A percentile compares a stretch with the other conserved stretches of the same genome.
Conservation (phyloP, 2,888 invertebrate genomes). For the Falcaria lacertinaria region DNA sequence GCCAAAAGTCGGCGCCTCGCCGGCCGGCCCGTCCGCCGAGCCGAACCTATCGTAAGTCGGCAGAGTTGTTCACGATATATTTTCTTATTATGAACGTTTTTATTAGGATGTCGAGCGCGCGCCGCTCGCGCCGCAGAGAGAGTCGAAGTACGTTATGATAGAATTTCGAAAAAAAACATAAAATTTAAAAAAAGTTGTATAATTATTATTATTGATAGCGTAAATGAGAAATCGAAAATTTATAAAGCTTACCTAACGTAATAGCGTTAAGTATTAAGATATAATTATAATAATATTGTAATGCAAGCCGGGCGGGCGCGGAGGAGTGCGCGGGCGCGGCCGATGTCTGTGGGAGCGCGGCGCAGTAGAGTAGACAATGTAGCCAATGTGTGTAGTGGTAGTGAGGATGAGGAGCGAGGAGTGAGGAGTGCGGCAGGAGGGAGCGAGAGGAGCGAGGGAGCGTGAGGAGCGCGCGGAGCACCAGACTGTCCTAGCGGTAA, state of each 20-base stretch:
- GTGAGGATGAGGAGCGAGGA: background rate
- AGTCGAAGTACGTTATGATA: conserved; percentile 77
- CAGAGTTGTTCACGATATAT: conserved; percentile 81
- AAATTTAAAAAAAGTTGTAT: conserved; percentile 80
- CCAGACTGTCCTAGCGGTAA: conserved; percentile 8
- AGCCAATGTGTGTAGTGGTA: conserved; percentile 17
- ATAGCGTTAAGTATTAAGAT: conserved; percentile 79
- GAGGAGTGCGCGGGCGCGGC: conserved; percentile 55
- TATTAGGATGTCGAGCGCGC: conserved; percentile 79
- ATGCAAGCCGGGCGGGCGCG: conserved; percentile 65
- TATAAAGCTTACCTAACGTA: conserved; percentile 79
- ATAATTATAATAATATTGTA: conserved; percentile 66
- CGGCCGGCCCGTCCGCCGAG: conserved; percentile 80
- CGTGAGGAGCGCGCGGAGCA: conserved; percentile 7
- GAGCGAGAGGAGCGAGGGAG: conserved; percentile 4
- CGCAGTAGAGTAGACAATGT: conserved; percentile 9
- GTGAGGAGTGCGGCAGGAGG: conserved; percentile 8
- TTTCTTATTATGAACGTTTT: conserved; percentile 83
- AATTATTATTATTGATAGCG: conserved; percentile 78
- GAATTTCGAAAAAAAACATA: conserved; percentile 78
- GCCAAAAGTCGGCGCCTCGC: conserved; percentile 79
- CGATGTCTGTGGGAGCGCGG: conserved; percentile 37
- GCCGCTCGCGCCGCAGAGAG: conserved; percentile 72
- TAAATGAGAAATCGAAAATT: conserved; percentile 77
- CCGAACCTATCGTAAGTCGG: conserved; percentile 77